Conservation (phyloP, 2,888 invertebrate species). For the Pomacea canaliculata region DNA sequence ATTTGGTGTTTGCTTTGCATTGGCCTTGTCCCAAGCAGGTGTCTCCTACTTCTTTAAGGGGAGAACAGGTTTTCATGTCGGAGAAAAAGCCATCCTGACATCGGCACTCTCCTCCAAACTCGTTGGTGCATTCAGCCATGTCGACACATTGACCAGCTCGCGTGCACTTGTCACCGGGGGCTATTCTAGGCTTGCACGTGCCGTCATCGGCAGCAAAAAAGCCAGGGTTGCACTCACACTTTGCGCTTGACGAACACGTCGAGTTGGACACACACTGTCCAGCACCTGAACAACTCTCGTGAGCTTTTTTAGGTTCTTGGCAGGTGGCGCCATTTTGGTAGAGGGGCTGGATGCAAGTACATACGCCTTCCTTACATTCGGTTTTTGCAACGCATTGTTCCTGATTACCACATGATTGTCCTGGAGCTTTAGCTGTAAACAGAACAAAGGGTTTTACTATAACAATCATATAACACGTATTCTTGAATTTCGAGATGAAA, state of each 20-base stretch:
- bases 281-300: slow-evolving; percentile 5
- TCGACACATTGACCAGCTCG: slow-evolving; percentile 28
- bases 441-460: too few relatives aligned
- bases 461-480: too few relatives aligned
- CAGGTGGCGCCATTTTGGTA: slow-evolving; percentile 22
- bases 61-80: slow-evolving; percentile 12
- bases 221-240: slow-evolving; percentile 4
- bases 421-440: slow-evolving; percentile 25
- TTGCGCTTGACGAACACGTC: slow-evolving; percentile 3
- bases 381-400: slow-evolving; percentile 26
- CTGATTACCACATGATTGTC: slow-evolving; percentile 16
- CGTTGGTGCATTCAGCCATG: slow-evolving; percentile 19
- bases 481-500: too few relatives aligned
- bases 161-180: slow-evolving; percentile 20
- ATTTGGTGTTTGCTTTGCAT: slow-evolving; percentile 26
- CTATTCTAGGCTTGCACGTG: slow-evolving; percentile 11
- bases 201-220: slow-evolving; percentile 19
- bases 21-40: slow-evolving; percentile 26
- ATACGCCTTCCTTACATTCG: slow-evolving; percentile 15
- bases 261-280: slow-evolving; percentile 28
- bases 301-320: slow-evolving; percentile 11
- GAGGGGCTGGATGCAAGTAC: slow-evolving; percentile 9
- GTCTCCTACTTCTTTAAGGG: slow-evolving; percentile 25
- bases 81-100: slow-evolving; percentile 23
- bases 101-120: slow-evolving; percentile 24